Evolutionary conservation across 2,797 vertebrate species (phyloP), one percentile per base, ranked within the genome.

Genomic region (Potorous gilbertii): DNA sequence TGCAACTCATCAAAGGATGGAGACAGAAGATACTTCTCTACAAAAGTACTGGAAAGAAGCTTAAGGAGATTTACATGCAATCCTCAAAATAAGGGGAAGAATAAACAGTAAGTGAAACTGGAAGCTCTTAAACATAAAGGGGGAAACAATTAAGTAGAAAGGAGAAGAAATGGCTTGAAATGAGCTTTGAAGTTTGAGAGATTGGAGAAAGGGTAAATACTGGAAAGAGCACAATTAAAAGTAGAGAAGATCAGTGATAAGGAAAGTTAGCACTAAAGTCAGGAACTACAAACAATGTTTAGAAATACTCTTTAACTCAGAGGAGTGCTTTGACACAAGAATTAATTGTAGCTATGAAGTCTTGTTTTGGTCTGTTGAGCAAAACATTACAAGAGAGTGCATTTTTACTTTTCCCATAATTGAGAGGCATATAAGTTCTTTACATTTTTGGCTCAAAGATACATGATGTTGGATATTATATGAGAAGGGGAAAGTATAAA

Each of bases 351-450:
- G 46, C 74, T 87, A 50, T 27, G 74, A 87, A 87, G 40, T 87
- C 50, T 87, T 87, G 74, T 87, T 50, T 87, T 87, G 24, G 74
- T 87, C 40, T 46, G 8, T 81, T 21, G 21, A 81, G 18, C 74
- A 81, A 46, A 81, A 81, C 74, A 27, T 81, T 46, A 24, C 74
- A 81, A 27, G 21, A 18, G 89, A 16, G 59, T 56, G 31, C 21
- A 5, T 52, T 96, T 97, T 92, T 95, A 34, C 18, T 46, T 87
- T 16, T 87, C 74, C 74, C 40, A 27, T 50, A 87, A 87, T 28
- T 74, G 66, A 74, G 6, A 81, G 66, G 18, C n/a, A 46, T 24
- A 24, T 27, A 27, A 50, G 21, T 87, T 87, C 74, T 50, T 87
- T 50, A 50, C 74, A 87, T 87, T 87, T 81, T 87, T 87, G 74